A percentile compares a stretch with the other conserved stretches of the same genome.
Conservation (phyloP, 2,113 vertebrate genomes). For the Forbesichthys papilliferus region DNA sequence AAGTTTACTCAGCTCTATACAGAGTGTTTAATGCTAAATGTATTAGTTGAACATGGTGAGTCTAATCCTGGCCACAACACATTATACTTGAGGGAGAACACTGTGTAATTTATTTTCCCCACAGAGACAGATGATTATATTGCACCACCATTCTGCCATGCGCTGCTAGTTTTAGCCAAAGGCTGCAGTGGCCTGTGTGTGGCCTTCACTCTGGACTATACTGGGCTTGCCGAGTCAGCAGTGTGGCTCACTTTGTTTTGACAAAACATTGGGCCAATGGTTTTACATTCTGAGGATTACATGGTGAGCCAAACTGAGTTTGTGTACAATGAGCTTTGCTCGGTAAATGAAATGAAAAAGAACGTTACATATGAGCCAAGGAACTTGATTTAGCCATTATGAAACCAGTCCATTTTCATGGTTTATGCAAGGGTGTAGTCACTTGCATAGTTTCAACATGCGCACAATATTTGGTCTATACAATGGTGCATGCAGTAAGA, state of each 20-base stretch:
- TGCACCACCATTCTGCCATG: constrained; percentile 48
- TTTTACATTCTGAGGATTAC: constrained; percentile 7
- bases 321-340: constrained; percentile 33
- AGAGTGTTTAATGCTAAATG: constrained; percentile 34
- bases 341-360: constrained; percentile 12
- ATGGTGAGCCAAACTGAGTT: constrained; percentile 38
- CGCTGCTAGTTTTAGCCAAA: constrained; percentile 32
- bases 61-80: constrained; percentile 53
- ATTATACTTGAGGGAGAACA: constrained; percentile 48
- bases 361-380: constrained; percentile 1
- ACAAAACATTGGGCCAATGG: constrained; percentile 10
- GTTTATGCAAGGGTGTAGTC: constrained; percentile 7
- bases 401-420: constrained; percentile 43
- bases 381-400: constrained; percentile 60
- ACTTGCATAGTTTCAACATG: neutral
- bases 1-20: too few species aligned
- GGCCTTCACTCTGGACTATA: constrained; percentile 51
- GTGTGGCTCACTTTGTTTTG: constrained; percentile 39
- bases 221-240: constrained; percentile 46
- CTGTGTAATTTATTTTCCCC: constrained; percentile 63
- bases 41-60: constrained; percentile 45
- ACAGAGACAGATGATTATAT: constrained; percentile 53
- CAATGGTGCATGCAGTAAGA: constrained; percentile 15
- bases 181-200: constrained; percentile 53
- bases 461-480: constrained; percentile 5